These are phyloP conservation scores for Coptodon rendalli DNA, from an alignment of 2,113 vertebrate species.

Conservation along the genomic window DNA sequence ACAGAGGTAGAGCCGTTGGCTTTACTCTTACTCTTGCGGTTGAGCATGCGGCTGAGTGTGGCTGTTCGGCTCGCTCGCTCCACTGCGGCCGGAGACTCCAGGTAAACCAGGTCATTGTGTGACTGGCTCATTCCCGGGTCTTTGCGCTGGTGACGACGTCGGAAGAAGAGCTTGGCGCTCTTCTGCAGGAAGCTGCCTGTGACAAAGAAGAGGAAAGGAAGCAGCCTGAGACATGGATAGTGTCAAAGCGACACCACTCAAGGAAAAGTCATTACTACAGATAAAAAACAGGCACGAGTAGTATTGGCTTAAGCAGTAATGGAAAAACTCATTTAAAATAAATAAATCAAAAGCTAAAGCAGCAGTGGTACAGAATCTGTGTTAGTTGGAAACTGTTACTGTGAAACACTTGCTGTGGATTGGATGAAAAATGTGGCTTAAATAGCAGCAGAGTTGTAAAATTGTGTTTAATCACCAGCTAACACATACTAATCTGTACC, in stretches of 20 bases:
- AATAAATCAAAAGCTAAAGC: background rate
- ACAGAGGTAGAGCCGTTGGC: slow-evolving; percentile 70
- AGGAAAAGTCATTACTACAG: background rate
- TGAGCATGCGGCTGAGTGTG: slow-evolving; percentile 81
- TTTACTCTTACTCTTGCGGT: slow-evolving; percentile 78
- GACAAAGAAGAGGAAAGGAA: background rate
- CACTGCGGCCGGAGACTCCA: slow-evolving; percentile 77
- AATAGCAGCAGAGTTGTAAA: background rate
- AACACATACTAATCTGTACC: background rate
- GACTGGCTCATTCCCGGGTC: slow-evolving; percentile 97
- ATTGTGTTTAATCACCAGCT: background rate
- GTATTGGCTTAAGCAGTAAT: background rate
- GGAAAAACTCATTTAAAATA: background rate
- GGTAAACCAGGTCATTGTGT: slow-evolving; percentile 90
- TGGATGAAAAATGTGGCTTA: background rate
- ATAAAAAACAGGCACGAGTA: background rate
- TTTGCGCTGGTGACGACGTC: slow-evolving; percentile 87
- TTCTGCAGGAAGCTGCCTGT: slow-evolving; percentile 86
- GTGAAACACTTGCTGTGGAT: background rate
- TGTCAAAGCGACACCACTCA: background rate
- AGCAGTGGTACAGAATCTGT: background rate
- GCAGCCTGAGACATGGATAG: background rate
- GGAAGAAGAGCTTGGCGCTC: slow-evolving; percentile 91
- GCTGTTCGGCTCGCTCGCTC: slow-evolving; percentile 77
- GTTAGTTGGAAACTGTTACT: slow-evolving; percentile 5